These are phyloP conservation scores for Dryobotodes eremita DNA, from an alignment of 2,888 invertebrate species.

Conservation along the genomic window DNA sequence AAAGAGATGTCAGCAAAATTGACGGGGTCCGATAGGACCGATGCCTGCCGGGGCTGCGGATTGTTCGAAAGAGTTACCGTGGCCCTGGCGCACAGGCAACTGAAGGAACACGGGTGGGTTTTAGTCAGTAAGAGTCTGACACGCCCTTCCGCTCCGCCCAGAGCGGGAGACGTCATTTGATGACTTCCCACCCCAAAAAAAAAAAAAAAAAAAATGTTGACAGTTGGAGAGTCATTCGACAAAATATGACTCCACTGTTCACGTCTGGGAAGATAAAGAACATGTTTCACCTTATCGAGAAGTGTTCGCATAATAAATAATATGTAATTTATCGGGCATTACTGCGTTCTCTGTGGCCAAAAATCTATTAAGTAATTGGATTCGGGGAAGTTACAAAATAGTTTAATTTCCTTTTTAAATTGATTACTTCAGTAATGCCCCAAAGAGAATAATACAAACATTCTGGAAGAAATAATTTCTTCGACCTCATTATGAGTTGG, in stretches of 20 bases:
- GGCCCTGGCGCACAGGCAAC: too few species aligned
- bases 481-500: conserved; percentile 56
- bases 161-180: too few species aligned
- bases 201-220: too few species aligned
- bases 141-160: too few species aligned
- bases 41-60: too few species aligned
- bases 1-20: too few species aligned
- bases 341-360: neutral
- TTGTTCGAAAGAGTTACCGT: too few species aligned
- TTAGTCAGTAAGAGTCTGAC: too few species aligned
- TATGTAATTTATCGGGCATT: neutral
- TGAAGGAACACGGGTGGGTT: too few species aligned
- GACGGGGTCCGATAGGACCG: too few species aligned
- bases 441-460: conserved; percentile 38
- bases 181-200: too few species aligned
- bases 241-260: neutral
- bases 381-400: neutral
- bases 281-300: neutral
- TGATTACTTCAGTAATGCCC: conserved; percentile 50
- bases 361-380: neutral
- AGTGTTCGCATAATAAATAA: neutral
- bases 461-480: conserved; percentile 62
- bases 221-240: neutral
- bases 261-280: neutral
- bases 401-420: conserved; percentile 44